Conservation (phyloP, 2,113 vertebrate species). For the Vimba vimba region DNA sequence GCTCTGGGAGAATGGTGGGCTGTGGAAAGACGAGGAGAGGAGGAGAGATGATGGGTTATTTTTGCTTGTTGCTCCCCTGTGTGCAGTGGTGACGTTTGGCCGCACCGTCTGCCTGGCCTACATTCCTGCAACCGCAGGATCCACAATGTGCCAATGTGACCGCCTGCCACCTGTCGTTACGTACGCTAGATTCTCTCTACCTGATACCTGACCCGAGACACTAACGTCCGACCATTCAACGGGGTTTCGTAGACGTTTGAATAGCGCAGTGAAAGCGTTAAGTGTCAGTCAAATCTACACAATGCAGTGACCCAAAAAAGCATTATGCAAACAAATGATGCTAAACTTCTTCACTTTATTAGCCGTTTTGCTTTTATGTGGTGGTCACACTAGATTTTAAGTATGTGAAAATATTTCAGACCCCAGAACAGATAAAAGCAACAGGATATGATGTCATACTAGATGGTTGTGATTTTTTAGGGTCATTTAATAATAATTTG, state of each 20-base stretch:
- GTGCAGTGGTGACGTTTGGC: slow-evolving; percentile 8
- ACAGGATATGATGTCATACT: background rate
- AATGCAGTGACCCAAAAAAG: background rate
- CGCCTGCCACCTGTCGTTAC: slow-evolving; percentile 38
- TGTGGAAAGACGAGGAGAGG: slow-evolving; percentile 61
- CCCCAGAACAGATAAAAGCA: background rate
- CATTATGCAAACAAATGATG: background rate
- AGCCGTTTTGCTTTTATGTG: background rate
- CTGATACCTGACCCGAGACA: slow-evolving; percentile 10
- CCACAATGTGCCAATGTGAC: slow-evolving; percentile 5
- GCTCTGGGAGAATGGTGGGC: slow-evolving; percentile 79
- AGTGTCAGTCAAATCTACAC: background rate
- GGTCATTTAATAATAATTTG: no score
- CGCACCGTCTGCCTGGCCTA: slow-evolving; percentile 32
- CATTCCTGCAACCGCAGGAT: slow-evolving; percentile 22
- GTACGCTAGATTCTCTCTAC: background rate
- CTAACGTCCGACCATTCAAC: background rate
- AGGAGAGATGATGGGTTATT: slow-evolving; percentile 49
- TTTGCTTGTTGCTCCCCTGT: slow-evolving; percentile 55
- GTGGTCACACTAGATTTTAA: background rate
- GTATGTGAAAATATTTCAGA: background rate
- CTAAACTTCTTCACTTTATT: background rate
- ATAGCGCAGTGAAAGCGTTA: background rate
- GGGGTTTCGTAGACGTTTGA: background rate
- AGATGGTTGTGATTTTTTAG: background rate